Conservation (phyloP, 2,797 vertebrate species). For the Cichlasoma orientale region DNA sequence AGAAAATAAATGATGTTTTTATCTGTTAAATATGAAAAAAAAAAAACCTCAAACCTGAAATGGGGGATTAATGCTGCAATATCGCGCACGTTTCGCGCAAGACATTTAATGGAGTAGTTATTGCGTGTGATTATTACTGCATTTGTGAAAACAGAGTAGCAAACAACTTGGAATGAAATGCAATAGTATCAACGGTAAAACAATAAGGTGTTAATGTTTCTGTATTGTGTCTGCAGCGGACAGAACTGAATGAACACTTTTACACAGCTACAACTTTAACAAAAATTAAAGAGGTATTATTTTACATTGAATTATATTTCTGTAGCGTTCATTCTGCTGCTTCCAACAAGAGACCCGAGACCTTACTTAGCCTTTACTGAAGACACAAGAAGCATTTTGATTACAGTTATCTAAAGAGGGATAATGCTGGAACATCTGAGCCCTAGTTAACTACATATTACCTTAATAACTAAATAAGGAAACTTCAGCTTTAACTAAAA, state of each 20-base stretch:
- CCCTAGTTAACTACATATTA: not conserved
- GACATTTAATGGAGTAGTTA: not conserved
- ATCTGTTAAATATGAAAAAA: not conserved
- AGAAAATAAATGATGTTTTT: not conserved
- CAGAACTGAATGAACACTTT: not conserved
- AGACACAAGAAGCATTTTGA: not conserved
- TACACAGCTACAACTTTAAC: not conserved
- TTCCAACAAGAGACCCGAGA: not conserved
- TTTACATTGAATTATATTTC: not conserved
- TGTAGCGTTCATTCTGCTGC: not conserved
- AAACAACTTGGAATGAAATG: constrained; percentile 3
- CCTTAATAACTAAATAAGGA: not conserved
- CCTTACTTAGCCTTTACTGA: not conserved
- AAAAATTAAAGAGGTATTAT: not conserved
- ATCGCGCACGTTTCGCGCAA: not conserved
- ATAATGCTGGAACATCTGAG: not conserved
- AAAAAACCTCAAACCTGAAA: not conserved
- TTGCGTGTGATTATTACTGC: not conserved
- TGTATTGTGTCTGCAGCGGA: constrained; percentile 2
- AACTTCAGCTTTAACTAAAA: not conserved
- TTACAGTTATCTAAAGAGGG: not conserved
- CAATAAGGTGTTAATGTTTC: not conserved
- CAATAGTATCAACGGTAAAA: constrained; percentile 2
- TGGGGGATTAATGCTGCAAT: constrained; percentile 6
- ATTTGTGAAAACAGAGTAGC: not conserved